Percentiles rank a stretch among this genome's conserved stretches.
phyloP scores from a whole-genome alignment of 2,888 invertebrate genomes.

The Lycophotia porphyrea region DNA sequence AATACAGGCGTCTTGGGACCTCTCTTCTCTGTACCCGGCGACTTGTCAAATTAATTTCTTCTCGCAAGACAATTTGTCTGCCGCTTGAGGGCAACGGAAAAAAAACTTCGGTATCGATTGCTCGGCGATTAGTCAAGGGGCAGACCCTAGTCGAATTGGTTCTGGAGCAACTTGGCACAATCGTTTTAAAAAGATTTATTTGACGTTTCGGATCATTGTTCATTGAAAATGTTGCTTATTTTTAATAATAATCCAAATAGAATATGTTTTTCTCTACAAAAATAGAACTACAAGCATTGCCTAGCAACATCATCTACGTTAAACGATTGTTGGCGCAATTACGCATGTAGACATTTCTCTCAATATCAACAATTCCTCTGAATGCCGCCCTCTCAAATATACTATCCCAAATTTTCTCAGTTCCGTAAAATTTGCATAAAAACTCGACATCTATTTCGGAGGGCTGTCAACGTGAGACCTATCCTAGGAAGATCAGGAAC shows the following conservation, averaged over 20 bases:
- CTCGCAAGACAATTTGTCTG: constrained; percentile 89
- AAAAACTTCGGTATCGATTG: constrained; percentile 87
- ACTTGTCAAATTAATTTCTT: constrained; percentile 90
- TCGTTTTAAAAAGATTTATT: constrained; percentile 63
- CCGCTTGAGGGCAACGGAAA: constrained; percentile 82
- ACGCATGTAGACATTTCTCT: neutral
- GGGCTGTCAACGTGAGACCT: constrained; percentile 40
- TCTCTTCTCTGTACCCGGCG: constrained; percentile 77
- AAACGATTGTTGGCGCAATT: constrained; percentile 6
- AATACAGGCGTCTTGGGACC: constrained; percentile 87
- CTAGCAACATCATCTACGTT: neutral
- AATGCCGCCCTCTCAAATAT: constrained; percentile 26
- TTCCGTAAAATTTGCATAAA: constrained; percentile 53
- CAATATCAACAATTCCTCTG: constrained; percentile 5
- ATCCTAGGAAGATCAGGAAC: constrained; percentile 59
- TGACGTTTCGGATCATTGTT: constrained; percentile 26
- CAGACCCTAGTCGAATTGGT: constrained; percentile 64
- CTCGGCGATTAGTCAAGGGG: constrained; percentile 81
- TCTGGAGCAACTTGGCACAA: constrained; percentile 55
- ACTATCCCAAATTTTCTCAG: constrained; percentile 37
- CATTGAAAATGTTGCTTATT: constrained; percentile 26
- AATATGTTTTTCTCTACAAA: neutral
- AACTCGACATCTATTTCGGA: constrained; percentile 35
- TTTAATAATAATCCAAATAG: constrained; percentile 4
- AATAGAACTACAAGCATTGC: neutral